Evolutionary conservation across 2,888 invertebrate species (phyloP).

Genomic region (Callosobruchus maculatus): DNA sequence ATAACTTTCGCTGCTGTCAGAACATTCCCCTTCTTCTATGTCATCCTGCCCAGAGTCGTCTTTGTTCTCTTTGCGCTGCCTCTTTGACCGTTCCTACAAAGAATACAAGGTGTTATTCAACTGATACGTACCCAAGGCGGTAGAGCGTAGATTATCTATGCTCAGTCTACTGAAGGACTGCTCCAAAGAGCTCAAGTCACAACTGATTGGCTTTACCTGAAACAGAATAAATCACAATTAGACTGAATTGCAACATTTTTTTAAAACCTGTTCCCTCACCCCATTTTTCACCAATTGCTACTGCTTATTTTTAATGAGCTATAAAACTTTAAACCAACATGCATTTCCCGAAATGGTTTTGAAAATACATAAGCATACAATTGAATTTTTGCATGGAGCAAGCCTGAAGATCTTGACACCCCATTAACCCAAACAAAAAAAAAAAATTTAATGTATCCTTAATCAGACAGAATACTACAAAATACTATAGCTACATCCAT

Average conservation of each 20-base stretch:
- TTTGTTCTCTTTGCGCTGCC: conserved; percentile 20
- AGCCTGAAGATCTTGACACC: no score
- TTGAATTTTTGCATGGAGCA: no score
- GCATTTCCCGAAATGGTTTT: no score
- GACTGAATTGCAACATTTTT: not conserved
- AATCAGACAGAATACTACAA: no score
- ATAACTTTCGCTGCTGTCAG: conserved; percentile 43
- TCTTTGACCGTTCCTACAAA: conserved; percentile 43
- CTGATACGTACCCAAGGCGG: conserved; percentile 56
- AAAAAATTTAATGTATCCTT: no score
- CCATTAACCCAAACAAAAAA: no score
- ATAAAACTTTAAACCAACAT: no score
- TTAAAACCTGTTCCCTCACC: no score
- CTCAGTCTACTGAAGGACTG: conserved; percentile 45
- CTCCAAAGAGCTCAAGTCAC: conserved; percentile 45
- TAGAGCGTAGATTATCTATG: conserved; percentile 53
- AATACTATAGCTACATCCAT: no score
- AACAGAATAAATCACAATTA: conserved; percentile 20
- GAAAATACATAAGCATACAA: no score
- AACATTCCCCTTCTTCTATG: conserved; percentile 67
- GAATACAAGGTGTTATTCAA: conserved; percentile 40
- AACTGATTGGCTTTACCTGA: conserved; percentile 44
- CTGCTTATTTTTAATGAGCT: no score
- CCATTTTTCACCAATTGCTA: no score
- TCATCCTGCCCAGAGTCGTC: conserved; percentile 20